Evolutionary conservation across 2,797 vertebrate species (phyloP).

Genomic region (Sebastes hopkinsi): DNA sequence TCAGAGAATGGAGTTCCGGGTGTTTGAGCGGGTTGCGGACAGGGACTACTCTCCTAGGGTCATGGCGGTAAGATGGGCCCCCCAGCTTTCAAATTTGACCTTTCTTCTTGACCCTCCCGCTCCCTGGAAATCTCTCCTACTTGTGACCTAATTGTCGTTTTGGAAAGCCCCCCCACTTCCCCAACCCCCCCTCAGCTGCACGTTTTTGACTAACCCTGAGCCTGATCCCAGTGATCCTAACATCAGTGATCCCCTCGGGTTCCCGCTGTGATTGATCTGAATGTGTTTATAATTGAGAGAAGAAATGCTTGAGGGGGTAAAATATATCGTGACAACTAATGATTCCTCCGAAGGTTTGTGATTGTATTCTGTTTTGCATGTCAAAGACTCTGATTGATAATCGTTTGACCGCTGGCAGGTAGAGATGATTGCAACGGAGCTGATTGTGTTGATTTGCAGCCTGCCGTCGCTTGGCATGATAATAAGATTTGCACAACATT

Average conservation of each 20-base stretch:
- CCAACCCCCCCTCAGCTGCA: conserved; percentile 57
- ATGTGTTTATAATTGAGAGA: conserved; percentile 43
- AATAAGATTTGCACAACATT: conserved; percentile 28
- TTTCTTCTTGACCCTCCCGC: conserved; percentile 54
- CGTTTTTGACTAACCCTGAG: conserved; percentile 64
- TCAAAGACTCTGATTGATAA: conserved; percentile 57
- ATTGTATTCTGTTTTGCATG: conserved; percentile 65
- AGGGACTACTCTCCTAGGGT: conserved; percentile 85
- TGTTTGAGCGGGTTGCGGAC: conserved; percentile 86
- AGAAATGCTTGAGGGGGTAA: conserved; percentile 8
- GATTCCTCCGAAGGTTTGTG: conserved; percentile 44
- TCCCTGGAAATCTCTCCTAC: conserved; percentile 53
- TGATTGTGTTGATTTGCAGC: conserved; percentile 70
- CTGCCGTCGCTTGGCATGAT: conserved; percentile 62
- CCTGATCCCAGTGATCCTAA: conserved; percentile 66
- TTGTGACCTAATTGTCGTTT: conserved; percentile 60
- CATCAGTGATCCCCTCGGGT: conserved; percentile 47
- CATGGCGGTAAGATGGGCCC: conserved; percentile 85
- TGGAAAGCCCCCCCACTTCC: conserved; percentile 28
- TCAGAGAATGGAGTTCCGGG: conserved; percentile 88
- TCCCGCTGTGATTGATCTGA: conserved; percentile 49
- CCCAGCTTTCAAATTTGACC: conserved; percentile 61
- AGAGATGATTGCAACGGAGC: conserved; percentile 52
- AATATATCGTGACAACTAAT: conserved; percentile 43
- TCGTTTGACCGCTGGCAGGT: conserved; percentile 44